Evolutionary conservation across 1,140 invertebrate species (phyloP).

Genomic region (Nymphalis io): DNA sequence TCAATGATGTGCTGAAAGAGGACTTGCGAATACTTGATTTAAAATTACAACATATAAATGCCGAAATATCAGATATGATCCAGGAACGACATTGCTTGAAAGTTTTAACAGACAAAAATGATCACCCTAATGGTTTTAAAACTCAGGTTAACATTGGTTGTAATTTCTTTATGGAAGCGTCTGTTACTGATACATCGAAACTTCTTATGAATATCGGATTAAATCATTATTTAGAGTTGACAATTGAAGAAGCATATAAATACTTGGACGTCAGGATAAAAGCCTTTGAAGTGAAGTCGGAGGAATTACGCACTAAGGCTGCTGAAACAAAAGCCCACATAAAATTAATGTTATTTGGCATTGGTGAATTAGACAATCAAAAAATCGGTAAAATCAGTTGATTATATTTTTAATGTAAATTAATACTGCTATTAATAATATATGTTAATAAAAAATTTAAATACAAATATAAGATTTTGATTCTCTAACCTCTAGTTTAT

Average conservation of each 20-base stretch:
- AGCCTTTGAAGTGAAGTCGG: conserved; percentile 83
- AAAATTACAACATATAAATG: conserved; percentile 83
- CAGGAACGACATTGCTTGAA: conserved; percentile 85
- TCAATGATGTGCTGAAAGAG: conserved; percentile 85
- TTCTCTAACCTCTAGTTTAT: no score
- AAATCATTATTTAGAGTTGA: conserved; percentile 88
- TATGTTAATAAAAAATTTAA: no score
- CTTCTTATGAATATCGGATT: conserved; percentile 89
- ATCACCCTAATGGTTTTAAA: conserved; percentile 84
- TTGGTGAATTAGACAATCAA: conserved; percentile 81
- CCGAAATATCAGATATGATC: conserved; percentile 87
- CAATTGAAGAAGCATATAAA: conserved; percentile 84
- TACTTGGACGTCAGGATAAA: conserved; percentile 87
- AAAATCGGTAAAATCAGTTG: conserved; percentile 28
- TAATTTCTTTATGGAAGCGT: conserved; percentile 88
- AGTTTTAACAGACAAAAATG: conserved; percentile 80
- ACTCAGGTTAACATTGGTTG: conserved; percentile 90
- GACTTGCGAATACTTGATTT: conserved; percentile 83
- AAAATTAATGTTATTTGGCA: conserved; percentile 86
- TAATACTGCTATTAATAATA: no score
- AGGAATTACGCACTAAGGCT: conserved; percentile 84
- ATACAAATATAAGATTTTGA: no score
- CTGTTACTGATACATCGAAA: conserved; percentile 84
- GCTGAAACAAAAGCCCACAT: conserved; percentile 89
- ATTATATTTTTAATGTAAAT: neutral